Evolutionary conservation across 2,113 vertebrate genomes (phyloP).

Genomic region (Cairina moschata): DNA sequence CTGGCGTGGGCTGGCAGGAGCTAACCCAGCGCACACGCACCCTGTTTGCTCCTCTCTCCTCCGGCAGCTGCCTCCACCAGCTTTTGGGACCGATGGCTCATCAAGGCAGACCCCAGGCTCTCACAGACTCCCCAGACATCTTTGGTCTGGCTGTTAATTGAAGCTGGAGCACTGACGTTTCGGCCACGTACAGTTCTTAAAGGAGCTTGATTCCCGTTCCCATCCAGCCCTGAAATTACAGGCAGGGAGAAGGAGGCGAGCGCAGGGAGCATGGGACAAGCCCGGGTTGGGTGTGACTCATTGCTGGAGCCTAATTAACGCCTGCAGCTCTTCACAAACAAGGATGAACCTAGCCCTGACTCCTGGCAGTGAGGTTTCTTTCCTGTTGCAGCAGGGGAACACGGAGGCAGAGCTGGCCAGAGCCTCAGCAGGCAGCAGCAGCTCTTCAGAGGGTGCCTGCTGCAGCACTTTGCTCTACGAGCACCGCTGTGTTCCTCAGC

Average conservation of each 20-base stretch:
- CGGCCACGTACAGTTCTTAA: background rate
- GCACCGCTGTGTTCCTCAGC: fast-evolving
- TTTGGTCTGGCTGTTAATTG: background rate
- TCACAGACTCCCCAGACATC: background rate
- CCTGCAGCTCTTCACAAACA: slow-evolving; percentile 12
- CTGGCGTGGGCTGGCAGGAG: fast-evolving
- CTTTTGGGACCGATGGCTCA: background rate
- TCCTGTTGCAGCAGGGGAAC: background rate
- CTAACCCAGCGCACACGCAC: background rate
- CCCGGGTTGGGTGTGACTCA: slow-evolving; percentile 21
- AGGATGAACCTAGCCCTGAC: background rate
- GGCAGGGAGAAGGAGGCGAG: background rate
- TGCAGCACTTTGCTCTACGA: background rate
- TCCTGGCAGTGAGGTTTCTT: background rate
- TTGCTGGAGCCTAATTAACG: background rate
- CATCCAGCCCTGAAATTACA: slow-evolving; percentile 19
- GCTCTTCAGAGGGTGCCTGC: background rate
- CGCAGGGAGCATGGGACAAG: background rate
- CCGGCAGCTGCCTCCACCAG: fast-evolving
- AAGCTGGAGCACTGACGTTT: background rate
- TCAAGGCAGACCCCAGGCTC: background rate
- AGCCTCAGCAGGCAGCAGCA: background rate
- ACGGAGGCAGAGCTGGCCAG: background rate
- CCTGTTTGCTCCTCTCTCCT: fast-evolving
- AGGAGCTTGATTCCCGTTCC: background rate